Percentiles rank a stretch among this genome's conserved stretches.
Evolutionary conservation across 2,797 vertebrate species (phyloP).

Genomic region (Fratercula arctica): DNA sequence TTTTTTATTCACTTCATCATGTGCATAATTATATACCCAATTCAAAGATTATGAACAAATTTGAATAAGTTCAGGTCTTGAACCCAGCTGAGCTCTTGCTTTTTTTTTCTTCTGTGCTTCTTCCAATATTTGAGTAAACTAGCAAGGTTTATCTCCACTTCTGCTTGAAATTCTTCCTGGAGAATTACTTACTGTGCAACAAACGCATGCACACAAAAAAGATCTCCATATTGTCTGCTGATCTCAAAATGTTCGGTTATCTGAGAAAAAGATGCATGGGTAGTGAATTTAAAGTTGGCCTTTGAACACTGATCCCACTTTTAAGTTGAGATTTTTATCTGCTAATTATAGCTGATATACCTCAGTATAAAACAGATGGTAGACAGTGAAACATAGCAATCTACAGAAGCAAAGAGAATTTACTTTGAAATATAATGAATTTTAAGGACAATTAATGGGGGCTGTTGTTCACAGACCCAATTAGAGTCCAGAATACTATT

Average conservation of each 20-base stretch:
- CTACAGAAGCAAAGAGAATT: neutral
- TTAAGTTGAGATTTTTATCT: neutral
- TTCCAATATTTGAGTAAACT: neutral
- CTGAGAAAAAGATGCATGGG: neutral
- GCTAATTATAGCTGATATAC: neutral
- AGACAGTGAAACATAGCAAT: neutral
- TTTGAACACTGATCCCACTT: neutral
- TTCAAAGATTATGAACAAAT: neutral
- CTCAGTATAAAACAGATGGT: neutral
- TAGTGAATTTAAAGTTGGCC: neutral
- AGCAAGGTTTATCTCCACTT: neutral
- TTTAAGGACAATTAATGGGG: neutral
- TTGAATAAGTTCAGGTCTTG: neutral
- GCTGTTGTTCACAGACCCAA: neutral
- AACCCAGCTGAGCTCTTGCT: neutral
- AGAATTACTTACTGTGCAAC: neutral
- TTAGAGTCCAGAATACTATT: neutral
- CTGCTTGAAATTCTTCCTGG: neutral
- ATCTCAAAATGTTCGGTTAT: neutral
- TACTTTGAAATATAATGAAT: neutral
- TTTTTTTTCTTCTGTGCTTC: neutral
- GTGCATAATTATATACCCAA: neutral
- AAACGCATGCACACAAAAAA: neutral
- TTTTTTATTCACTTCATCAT: neutral
- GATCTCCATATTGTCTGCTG: neutral